Percentiles rank a stretch among this genome's conserved stretches.
phyloP scores from a whole-genome alignment of 2,888 invertebrate genomes.

The Lepetodrilus schrolli region DNA sequence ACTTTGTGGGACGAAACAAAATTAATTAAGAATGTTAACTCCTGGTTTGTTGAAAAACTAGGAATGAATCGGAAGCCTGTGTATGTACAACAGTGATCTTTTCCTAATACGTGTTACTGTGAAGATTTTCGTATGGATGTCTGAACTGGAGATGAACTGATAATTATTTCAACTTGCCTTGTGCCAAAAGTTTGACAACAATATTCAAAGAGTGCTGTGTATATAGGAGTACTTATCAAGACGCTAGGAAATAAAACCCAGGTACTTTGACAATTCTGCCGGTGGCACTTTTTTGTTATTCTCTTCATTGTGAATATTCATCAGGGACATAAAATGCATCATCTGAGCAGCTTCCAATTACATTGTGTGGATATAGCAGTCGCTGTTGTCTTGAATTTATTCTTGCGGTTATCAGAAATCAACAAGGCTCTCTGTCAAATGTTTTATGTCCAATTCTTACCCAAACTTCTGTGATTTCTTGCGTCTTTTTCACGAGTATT shows the following conservation, averaged over 20 bases:
- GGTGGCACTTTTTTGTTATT: constrained; percentile 12
- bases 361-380: not conserved
- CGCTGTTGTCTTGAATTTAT: constrained; percentile 13
- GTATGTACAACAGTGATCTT: not conserved
- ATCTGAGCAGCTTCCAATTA: constrained; percentile 17
- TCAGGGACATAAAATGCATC: constrained; percentile 9
- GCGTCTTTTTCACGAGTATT: no score
- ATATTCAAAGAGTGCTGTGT: constrained; percentile 15
- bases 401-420: not conserved
- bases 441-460: no score
- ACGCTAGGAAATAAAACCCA: not conserved
- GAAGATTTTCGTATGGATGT: not conserved
- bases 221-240: constrained; percentile 9
- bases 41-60: not conserved
- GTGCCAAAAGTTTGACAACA: constrained; percentile 28
- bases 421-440: not conserved
- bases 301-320: constrained; percentile 17
- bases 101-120: no score
- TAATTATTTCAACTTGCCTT: constrained; percentile 26
- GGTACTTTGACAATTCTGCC: not conserved
- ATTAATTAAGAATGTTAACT: no score
- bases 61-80: not conserved
- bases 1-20: no score
- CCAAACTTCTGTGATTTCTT: no score
- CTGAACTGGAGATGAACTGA: not conserved